Evolutionary conservation across 2,113 vertebrate species (phyloP).

Genomic region (Peromyscus leucopus): DNA sequence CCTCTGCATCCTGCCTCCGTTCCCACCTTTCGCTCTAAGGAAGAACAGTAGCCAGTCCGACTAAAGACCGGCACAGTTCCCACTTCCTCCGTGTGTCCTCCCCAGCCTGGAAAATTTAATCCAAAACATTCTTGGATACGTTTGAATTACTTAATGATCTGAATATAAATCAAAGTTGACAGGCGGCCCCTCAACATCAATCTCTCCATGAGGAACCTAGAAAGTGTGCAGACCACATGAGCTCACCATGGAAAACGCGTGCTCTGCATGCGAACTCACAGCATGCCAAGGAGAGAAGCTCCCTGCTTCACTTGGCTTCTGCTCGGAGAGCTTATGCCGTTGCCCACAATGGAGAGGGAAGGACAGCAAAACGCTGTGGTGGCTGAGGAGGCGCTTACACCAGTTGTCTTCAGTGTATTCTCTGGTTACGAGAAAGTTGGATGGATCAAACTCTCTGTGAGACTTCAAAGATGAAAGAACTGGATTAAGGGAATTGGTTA

Average conservation of each 20-base stretch:
- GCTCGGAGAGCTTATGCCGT: background rate
- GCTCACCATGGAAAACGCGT: conserved; percentile 37
- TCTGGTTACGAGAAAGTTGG: conserved; percentile 2
- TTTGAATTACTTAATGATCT: conserved; percentile 76
- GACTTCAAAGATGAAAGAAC: conserved; percentile 65
- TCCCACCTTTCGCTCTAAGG: background rate
- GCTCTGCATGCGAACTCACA: background rate
- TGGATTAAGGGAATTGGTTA: background rate
- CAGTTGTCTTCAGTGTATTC: background rate
- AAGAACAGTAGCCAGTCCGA: background rate
- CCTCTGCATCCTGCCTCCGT: background rate
- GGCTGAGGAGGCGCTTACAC: background rate
- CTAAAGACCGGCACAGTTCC: background rate
- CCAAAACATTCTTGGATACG: conserved; percentile 78
- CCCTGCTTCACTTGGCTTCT: background rate
- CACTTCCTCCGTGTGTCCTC: conserved; percentile 26
- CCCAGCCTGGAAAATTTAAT: conserved; percentile 65
- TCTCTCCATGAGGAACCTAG: conserved; percentile 57
- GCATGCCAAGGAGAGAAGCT: background rate
- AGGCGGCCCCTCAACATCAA: conserved; percentile 77
- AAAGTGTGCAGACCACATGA: conserved; percentile 62
- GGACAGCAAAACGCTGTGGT: background rate
- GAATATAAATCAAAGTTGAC: conserved; percentile 79
- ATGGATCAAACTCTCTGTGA: conserved; percentile 45
- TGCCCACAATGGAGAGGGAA: background rate